Evolutionary conservation across 2,888 invertebrate species (phyloP).

Genomic region (Cylindroiulus punctatus): DNA sequence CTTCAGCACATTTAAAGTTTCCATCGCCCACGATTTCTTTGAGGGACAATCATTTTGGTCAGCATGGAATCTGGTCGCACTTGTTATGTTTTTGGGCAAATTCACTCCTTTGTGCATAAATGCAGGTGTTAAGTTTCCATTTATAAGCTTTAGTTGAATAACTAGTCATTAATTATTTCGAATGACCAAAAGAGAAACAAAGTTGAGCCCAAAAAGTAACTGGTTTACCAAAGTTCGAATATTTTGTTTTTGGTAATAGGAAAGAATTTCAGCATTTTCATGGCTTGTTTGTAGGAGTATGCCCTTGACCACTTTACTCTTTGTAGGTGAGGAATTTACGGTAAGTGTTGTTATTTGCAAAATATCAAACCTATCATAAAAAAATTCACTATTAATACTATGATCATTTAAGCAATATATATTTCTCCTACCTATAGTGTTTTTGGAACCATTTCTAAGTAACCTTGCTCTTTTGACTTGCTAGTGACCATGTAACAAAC

Average conservation of each 20-base stretch:
- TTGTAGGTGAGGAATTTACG: neutral
- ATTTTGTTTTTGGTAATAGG: neutral
- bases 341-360: neutral
- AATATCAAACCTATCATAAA: conserved; percentile 12
- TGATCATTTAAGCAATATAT: no score
- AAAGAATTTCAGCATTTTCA: neutral
- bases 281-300: neutral
- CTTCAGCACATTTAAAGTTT: neutral
- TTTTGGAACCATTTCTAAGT: no score
- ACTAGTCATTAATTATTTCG: neutral
- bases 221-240: conserved; percentile 19
- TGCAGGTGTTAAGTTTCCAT: neutral
- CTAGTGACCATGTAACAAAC: neutral
- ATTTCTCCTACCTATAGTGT: neutral
- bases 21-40: neutral
- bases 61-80: neutral
- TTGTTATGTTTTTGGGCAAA: neutral
- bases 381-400: no score
- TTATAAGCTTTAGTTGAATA: neutral
- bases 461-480: neutral
- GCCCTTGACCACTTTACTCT: conserved; percentile 3
- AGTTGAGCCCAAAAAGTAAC: neutral
- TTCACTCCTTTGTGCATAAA: conserved; percentile 45
- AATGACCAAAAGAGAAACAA: neutral
- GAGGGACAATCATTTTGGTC: neutral